Percentiles rank a stretch among this genome's conserved stretches.
Conservation (phyloP, 2,797 vertebrate species). For the Ceyx erithaca region DNA sequence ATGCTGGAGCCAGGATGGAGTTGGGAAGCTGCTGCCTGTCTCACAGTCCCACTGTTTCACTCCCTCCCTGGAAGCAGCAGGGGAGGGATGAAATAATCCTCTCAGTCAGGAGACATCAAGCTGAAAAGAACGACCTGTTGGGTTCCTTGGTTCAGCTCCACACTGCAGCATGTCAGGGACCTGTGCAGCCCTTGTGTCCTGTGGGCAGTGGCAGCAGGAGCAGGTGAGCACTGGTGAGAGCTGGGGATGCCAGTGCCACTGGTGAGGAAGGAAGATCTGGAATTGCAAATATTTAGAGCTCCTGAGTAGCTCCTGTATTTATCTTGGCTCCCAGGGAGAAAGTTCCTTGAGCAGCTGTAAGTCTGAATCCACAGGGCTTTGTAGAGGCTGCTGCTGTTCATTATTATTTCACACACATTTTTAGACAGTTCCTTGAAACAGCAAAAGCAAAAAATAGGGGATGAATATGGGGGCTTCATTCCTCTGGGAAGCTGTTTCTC, state of each 20-base stretch:
- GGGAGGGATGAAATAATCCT: background rate
- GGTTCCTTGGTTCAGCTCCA: background rate
- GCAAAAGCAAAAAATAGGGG: background rate
- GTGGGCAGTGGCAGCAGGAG: background rate
- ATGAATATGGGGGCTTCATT: background rate
- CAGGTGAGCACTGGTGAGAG: background rate
- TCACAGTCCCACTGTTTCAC: background rate
- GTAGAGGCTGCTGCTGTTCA: background rate
- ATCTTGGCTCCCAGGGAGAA: slow-evolving; percentile 1
- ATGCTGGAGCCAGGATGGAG: background rate
- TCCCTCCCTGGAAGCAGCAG: background rate
- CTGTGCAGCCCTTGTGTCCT: background rate
- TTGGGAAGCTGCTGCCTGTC: background rate
- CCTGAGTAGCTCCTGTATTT: background rate
- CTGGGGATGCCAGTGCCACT: background rate
- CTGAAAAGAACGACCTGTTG: background rate
- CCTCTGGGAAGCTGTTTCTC: background rate
- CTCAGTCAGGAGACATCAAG: background rate
- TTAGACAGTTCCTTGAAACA: background rate
- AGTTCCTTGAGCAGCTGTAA: background rate
- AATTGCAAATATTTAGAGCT: background rate
- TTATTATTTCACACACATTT: background rate
- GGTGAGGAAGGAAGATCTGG: background rate
- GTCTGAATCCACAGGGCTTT: background rate
- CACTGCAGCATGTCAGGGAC: background rate